Conservation (phyloP, 2,888 invertebrate genomes). For the Polylopha cassiicola region DNA sequence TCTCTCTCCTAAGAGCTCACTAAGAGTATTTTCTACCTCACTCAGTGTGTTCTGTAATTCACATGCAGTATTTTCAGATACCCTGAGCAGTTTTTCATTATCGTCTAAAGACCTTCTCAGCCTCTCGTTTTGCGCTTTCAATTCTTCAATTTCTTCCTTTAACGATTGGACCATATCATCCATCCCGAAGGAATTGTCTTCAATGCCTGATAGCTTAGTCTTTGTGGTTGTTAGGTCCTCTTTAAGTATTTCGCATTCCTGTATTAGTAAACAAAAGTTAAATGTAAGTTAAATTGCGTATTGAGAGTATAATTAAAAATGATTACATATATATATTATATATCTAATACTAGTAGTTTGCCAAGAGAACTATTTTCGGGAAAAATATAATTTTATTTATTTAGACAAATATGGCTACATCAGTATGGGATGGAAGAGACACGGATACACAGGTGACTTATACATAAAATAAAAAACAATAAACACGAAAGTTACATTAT, state of each 20-base stretch:
- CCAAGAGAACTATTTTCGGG: too few relatives aligned
- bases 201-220: slow-evolving; percentile 79
- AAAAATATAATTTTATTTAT: too few relatives aligned
- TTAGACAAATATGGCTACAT: too few relatives aligned
- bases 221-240: slow-evolving; percentile 79
- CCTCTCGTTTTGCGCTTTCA: slow-evolving; percentile 79
- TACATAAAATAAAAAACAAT: too few relatives aligned
- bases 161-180: slow-evolving; percentile 84
- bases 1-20: slow-evolving; percentile 70
- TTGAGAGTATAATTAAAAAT: too few relatives aligned
- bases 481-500: too few relatives aligned
- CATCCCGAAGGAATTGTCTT: slow-evolving; percentile 83
- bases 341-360: too few relatives aligned
- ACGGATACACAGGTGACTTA: too few relatives aligned
- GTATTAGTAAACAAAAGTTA: too few relatives aligned
- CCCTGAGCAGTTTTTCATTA: slow-evolving; percentile 73
- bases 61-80: slow-evolving; percentile 88
- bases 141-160: slow-evolving; percentile 79
- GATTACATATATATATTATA: too few relatives aligned
- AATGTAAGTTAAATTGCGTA: too few relatives aligned
- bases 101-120: slow-evolving; percentile 80
- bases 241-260: slow-evolving; percentile 82
- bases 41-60: slow-evolving; percentile 87
- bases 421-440: too few relatives aligned
- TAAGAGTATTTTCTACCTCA: slow-evolving; percentile 85